Percentiles rank a stretch among this genome's conserved stretches.
Conservation (phyloP, 2,113 vertebrate genomes). For the Triplophysa siluroides region DNA sequence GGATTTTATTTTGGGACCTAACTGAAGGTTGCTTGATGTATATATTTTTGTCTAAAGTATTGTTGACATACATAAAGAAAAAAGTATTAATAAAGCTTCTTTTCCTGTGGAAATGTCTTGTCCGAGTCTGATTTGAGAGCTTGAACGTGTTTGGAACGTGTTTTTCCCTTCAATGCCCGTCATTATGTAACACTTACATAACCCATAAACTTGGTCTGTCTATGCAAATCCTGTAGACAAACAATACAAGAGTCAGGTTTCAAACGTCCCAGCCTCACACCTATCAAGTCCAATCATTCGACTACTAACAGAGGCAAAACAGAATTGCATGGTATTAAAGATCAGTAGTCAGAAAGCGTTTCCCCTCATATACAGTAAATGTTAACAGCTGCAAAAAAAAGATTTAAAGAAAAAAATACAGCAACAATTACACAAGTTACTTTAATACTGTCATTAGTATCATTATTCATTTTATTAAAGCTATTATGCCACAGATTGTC, state of each 20-base stretch:
- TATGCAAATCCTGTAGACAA: constrained; percentile 60
- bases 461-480: neutral
- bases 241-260: constrained; percentile 32
- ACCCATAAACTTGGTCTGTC: constrained; percentile 58
- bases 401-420: no score
- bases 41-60: constrained; percentile 93
- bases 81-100: constrained; percentile 91
- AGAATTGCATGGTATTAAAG: no score
- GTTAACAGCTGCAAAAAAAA: no score
- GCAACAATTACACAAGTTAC: neutral
- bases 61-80: constrained; percentile 92
- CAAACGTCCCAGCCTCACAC: neutral
- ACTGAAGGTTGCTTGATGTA: constrained; percentile 88
- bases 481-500: neutral
- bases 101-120: constrained; percentile 80
- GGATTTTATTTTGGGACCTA: constrained; percentile 89
- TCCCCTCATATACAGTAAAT: no score
- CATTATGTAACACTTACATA: constrained; percentile 74
- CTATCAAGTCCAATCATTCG: neutral
- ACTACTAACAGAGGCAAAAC: neutral
- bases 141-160: constrained; percentile 54
- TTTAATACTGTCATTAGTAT: no score
- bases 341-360: no score
- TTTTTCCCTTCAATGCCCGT: constrained; percentile 61
- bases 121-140: constrained; percentile 52